Base-by-base conservation (phyloP, 2,797 vertebrate genomes). In the Botia kubotai region DNA sequence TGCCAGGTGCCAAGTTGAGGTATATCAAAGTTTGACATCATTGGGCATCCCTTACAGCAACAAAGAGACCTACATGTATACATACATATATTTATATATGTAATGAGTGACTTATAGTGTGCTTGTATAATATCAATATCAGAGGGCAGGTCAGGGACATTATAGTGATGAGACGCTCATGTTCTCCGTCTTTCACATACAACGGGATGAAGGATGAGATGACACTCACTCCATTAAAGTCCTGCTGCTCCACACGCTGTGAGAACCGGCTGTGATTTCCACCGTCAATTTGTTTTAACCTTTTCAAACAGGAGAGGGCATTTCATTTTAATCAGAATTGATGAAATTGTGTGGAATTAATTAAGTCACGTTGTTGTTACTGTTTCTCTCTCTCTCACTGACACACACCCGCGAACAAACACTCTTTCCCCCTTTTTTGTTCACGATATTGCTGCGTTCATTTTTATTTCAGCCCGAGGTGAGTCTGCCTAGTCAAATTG, bases 281-380 rank as follows among this genome's bases (percentile, higher is more conserved):
- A 90, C 84, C 87, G 91, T 92, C 93, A 91, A 92, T 95, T 95
- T 91, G 93, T 93, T 93, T 92, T 91, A 95, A 94, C 93, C 90
- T 95, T 95, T 95, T 93, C 93, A 95, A 94, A 93, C 85, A 74
- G 89, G 87, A 90, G 90, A 87, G 93, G 91, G 94, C 93, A 91
- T 95, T 96, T 96, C 93, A 95, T 96, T 97, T 96, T 95, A 95
- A 98, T 97, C 95, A 93, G 93, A 96, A 96, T 93, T 94, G 95
- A 96, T 95, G 92, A 96, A 95, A 94, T 94, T 95, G 93, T 95
- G 94, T 95, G 90, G 90, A 96, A 97, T 97, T 96, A 96, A 98
- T 98, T 97, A 98, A 94, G 94, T 92, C 93, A 86, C 87, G 82
- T 86, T 92, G 93, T 91, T 91, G 92, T 90, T 92, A 84, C 88